Evolutionary conservation across 2,888 invertebrate species (phyloP).

Genomic region (Erebia epiphron): DNA sequence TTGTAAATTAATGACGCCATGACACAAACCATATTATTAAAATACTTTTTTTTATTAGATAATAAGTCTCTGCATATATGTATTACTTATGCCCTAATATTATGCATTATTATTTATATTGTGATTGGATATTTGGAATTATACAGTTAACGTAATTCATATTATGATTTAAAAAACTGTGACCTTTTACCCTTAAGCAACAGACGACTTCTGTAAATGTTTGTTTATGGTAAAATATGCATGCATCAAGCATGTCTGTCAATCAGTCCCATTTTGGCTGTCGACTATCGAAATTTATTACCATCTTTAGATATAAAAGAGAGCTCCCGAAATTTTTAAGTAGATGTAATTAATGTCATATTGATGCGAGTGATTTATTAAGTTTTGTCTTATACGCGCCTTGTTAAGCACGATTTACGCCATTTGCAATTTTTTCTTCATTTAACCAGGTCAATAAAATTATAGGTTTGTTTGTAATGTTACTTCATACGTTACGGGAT

Average conservation of each 20-base stretch:
- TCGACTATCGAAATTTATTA: slow-evolving; percentile 63
- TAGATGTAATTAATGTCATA: slow-evolving; percentile 41
- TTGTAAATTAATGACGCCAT: not conserved
- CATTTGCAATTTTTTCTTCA: slow-evolving; percentile 17
- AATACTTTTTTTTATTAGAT: not conserved
- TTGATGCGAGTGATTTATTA: slow-evolving; percentile 39
- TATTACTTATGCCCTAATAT: too few relatives aligned
- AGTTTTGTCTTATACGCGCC: slow-evolving; percentile 34
- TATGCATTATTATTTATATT: too few relatives aligned
- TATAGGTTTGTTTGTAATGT: slow-evolving; percentile 21
- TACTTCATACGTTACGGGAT: slow-evolving; percentile 20
- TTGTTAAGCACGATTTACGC: slow-evolving; percentile 27
- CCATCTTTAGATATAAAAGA: slow-evolving; percentile 58
- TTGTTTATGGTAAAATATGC: slow-evolving; percentile 63
- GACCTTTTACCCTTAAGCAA: slow-evolving; percentile 41
- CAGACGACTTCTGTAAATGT: slow-evolving; percentile 48
- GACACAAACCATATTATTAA: too few relatives aligned
- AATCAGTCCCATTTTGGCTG: slow-evolving; percentile 71
- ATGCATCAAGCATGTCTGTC: slow-evolving; percentile 51
- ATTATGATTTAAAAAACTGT: slow-evolving; percentile 29
- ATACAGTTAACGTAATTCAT: slow-evolving; percentile 5
- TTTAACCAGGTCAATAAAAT: slow-evolving; percentile 13
- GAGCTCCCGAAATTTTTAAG: slow-evolving; percentile 42
- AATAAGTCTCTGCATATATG: not conserved
- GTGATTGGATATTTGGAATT: not conserved